Percentiles rank a stretch among this genome's conserved stretches.
These are phyloP conservation scores for Noctuana brunneofusca DNA, from an alignment of 2,888 invertebrate genomes.

Conservation along the genomic window DNA sequence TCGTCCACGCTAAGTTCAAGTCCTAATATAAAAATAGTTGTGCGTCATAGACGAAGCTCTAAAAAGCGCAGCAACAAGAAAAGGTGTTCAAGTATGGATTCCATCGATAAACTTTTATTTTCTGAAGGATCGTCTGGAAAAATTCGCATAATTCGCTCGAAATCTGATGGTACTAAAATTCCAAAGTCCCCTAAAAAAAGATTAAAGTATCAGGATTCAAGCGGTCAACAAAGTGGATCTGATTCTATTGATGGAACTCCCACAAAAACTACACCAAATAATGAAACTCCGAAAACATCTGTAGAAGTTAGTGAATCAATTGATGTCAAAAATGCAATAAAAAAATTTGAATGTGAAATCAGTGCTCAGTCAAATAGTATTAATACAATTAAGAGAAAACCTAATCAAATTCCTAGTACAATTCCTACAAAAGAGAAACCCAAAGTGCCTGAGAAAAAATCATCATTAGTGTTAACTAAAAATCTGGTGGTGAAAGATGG, in stretches of 20 bases:
- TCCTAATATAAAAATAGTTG: constrained; percentile 77
- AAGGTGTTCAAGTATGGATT: constrained; percentile 77
- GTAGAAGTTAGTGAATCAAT: constrained; percentile 52
- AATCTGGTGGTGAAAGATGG: constrained; percentile 79
- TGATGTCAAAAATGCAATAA: constrained; percentile 72
- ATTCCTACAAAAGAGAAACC: constrained; percentile 76
- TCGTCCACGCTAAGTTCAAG: constrained; percentile 74
- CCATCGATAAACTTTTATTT: constrained; percentile 66
- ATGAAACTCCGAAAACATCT: constrained; percentile 39
- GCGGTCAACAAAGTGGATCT: constrained; percentile 66
- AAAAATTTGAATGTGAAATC: constrained; percentile 78
- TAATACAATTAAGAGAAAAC: constrained; percentile 67
- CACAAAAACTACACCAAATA: constrained; percentile 48
- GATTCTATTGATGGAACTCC: constrained; percentile 71
- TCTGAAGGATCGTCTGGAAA: constrained; percentile 59
- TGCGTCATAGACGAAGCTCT: constrained; percentile 69
- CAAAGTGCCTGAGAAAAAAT: constrained; percentile 84
- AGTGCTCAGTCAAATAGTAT: constrained; percentile 61
- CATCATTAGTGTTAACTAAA: constrained; percentile 78
- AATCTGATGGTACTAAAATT: constrained; percentile 75
- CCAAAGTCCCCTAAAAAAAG: constrained; percentile 71
- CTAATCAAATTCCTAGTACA: constrained; percentile 58
- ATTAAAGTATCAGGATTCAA: constrained; percentile 64
- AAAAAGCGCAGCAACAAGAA: constrained; percentile 76
- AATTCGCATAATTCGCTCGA: constrained; percentile 69